Percentiles rank a stretch among this genome's conserved stretches.
Evolutionary conservation across 2,797 vertebrate genomes (phyloP).

Genomic region (Crocodylus rhombifer): DNA sequence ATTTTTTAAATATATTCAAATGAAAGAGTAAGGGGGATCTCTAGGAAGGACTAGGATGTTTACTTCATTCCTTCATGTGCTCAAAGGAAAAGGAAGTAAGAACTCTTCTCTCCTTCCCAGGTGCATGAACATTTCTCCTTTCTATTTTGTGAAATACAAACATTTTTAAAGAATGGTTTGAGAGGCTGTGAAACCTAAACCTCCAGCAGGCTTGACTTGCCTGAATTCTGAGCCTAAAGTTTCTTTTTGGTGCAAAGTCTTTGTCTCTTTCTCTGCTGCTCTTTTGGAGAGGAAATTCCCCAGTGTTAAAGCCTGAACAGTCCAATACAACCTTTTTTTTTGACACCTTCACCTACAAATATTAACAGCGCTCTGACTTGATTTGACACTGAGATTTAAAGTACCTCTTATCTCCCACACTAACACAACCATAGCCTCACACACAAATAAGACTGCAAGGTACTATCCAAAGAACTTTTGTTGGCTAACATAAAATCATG

Average conservation of each 20-base stretch:
- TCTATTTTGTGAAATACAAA: not conserved
- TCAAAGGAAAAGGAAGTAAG: constrained; percentile 7
- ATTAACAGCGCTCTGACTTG: not conserved
- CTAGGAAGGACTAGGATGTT: not conserved
- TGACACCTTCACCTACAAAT: not conserved
- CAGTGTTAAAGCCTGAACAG: not conserved
- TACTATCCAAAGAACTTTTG: not conserved
- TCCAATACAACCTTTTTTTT: not conserved
- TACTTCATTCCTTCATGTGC: constrained; percentile 7
- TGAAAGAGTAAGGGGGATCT: not conserved
- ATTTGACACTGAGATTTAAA: not conserved
- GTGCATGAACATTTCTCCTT: not conserved
- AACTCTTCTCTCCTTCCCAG: not conserved
- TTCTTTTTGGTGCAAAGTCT: not conserved
- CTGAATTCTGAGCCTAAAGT: not conserved
- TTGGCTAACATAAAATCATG: not conserved
- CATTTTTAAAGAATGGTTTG: not conserved
- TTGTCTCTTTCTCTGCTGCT: not conserved
- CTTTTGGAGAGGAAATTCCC: not conserved
- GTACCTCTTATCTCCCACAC: not conserved
- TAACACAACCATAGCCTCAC: not conserved
- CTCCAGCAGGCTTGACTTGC: not conserved
- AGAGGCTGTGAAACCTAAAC: not conserved
- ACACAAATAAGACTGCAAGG: not conserved
- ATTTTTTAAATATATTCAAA: not conserved